Evolutionary conservation across 2,113 vertebrate species (phyloP), one percentile per base, ranked within the genome.

Genomic region (Rutilus rutilus): DNA sequence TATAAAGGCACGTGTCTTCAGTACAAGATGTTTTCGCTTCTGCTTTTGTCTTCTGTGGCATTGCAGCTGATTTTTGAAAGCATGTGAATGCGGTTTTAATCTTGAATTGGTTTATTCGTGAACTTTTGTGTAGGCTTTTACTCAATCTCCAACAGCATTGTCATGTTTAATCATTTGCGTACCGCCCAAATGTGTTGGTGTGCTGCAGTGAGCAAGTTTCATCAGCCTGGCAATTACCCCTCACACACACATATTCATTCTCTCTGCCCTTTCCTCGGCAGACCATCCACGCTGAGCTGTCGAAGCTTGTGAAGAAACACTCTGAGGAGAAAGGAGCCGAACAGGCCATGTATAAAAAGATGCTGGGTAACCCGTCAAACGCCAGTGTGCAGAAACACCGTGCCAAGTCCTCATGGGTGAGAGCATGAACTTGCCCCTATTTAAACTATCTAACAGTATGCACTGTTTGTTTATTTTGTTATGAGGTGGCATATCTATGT

Each of bases 261-360:
- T 67, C 76, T 86, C 45, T 87, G 54, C 73, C 65, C 71, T 6
- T 81, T 87, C 47, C 4, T 85, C 54, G 77, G 2, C 91, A 95
- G 98, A 99, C 97, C 3, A 99, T 99, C 93, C 98, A 99, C 0
- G 94, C 96, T 0, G 98, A 99, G 92, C 97, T 99, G 42, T 98
- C 97, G 0, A 99, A 98, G 92, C 93, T 98, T 91, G 96, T 97
- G 90, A 99, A 97, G 94, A 99, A 98, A 88, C 95, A 97, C 0
- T 95, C 96, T 0, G 97, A 98, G 67, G 97, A 98, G 94, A 95
- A 93, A 90, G 97, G 94, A 9, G 93, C 96, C 2, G 98, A 99
- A 91, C 97, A 98, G 0, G 97, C 97, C 84, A 95, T 99, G 95
- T 99, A 99, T 92, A 97, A 97, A 91, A 99, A 99, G 93, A 99